A percentile compares a stretch with the other conserved stretches of the same genome.
These are phyloP conservation scores for Hedya salicella DNA, from an alignment of 2,888 invertebrate species.

Conservation along the genomic window DNA sequence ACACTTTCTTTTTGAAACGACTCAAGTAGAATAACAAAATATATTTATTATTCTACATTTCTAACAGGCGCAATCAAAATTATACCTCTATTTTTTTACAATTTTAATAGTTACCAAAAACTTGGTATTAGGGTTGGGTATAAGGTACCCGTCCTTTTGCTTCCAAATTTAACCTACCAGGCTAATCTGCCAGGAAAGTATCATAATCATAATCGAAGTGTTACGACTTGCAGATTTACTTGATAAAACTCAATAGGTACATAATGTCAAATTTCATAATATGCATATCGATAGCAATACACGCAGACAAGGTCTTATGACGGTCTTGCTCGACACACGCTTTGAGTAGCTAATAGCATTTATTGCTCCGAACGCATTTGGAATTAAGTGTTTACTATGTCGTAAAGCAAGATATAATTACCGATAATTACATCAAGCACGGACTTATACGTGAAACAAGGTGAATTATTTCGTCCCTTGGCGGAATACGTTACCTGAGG, in stretches of 20 bases:
- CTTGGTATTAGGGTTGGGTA: no score
- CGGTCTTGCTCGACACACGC: conserved; percentile 23
- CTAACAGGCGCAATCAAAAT: no score
- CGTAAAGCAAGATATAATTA: conserved; percentile 28
- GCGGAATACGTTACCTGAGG: conserved; percentile 49
- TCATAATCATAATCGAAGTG: no score
- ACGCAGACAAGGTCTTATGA: conserved; percentile 28
- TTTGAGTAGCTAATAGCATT: conserved; percentile 36
- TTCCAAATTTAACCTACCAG: no score
- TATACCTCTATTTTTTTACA: no score
- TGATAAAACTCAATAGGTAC: conserved; percentile 1
- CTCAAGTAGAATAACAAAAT: no score
- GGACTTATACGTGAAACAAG: conserved; percentile 40
- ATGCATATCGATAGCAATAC: conserved; percentile 25
- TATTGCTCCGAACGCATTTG: conserved; percentile 34
- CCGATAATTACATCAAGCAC: conserved; percentile 24
- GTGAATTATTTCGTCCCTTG: conserved; percentile 51
- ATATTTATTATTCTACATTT: no score
- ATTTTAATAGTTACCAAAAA: no score
- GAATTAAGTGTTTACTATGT: conserved; percentile 34
- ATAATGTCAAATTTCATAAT: conserved; percentile 19
- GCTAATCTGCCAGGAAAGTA: no score
- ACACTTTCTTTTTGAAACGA: no score
- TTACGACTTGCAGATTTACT: conserved; percentile 5
- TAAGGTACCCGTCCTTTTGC: no score